Base-by-base conservation (phyloP, 64 coral and sea anemone genomes). In the Pocillopora verrucosa region DNA sequence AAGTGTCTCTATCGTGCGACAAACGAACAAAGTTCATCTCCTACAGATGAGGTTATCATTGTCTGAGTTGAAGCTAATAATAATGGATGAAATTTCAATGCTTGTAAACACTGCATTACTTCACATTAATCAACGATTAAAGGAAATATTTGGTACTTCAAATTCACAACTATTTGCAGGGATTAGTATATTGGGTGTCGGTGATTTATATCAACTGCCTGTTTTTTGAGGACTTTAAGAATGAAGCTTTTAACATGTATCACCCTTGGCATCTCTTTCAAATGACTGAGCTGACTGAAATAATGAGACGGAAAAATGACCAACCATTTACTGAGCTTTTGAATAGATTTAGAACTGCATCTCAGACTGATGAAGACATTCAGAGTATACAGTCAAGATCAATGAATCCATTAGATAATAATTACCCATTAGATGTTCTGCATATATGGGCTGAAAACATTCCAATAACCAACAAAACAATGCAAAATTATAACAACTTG, bases 31-130 rank as follows among this genome's bases (percentile, higher is more conserved):
- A 30, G 30, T 30, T 30, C 30, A 30, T 30, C 30, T 30, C 30
- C 30, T 30, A 76, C 84, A 92, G 58, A 79, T 87, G 83, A 92
- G 83, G 80, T 76, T 92, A 60, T 79, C 83, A 87, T 63, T 87
- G 19, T 75, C 60, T 70, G 83, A 92, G 34, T 75, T 92, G 13
- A 92, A 92, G 74, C 5, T 87, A 36, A 62, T 92, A 41, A 87
- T 92, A 58, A 87, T 92, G 64, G 90, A 72, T 87, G 85, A 87
- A 80, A 80, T 92, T 14, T 92, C 91, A 80, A 92, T 92, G 85
- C 84, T 92, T 68, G 58, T 36, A 80, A 92, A 92, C 37, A 87
- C 62, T 79, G 80, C 84, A 17, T 78, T 92, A 60, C 64, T 92
- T 80, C 84, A 92, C 75, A 77, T 92, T 19, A 83, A 92, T 62